Percentiles rank a stretch among this genome's conserved stretches.
Conservation (phyloP, 2,797 vertebrate species). For the Acanthurus lineatus region DNA sequence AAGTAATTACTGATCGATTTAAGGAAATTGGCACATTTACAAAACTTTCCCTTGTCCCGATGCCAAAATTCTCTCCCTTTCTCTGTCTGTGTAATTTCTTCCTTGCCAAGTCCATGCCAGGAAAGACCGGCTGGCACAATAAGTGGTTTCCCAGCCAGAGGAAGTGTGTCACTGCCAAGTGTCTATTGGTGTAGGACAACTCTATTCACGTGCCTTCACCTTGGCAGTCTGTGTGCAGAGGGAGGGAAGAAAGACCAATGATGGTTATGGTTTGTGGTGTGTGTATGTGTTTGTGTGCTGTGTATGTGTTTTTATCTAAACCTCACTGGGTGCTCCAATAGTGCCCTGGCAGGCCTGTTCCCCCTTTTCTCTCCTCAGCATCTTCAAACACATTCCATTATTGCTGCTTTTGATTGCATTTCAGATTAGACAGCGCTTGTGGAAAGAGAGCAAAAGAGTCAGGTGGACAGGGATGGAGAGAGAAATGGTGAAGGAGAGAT, state of each 20-base stretch:
- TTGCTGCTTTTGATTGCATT: slow-evolving; percentile 81
- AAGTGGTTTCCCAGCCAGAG: slow-evolving; percentile 61
- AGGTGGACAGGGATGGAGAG: slow-evolving; percentile 28
- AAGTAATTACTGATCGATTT: slow-evolving; percentile 2
- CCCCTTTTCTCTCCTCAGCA: slow-evolving; percentile 49
- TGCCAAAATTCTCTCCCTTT: neutral
- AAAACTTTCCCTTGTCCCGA: neutral
- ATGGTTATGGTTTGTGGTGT: slow-evolving; percentile 7
- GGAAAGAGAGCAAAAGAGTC: slow-evolving; percentile 54
- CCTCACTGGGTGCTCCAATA: slow-evolving; percentile 63
- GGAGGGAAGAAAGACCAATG: slow-evolving; percentile 16
- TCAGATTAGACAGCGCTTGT: slow-evolving; percentile 73
- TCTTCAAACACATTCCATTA: slow-evolving; percentile 74
- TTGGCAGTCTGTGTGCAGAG: slow-evolving; percentile 63
- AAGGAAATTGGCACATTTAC: neutral
- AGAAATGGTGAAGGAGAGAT: slow-evolving; percentile 41
- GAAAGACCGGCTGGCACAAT: slow-evolving; percentile 63
- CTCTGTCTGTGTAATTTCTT: slow-evolving; percentile 9
- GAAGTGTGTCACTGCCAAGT: slow-evolving; percentile 71
- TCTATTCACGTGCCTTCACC: slow-evolving; percentile 71
- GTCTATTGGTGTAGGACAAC: slow-evolving; percentile 67
- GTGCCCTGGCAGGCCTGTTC: slow-evolving; percentile 50
- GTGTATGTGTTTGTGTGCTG: slow-evolving; percentile 24
- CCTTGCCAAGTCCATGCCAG: slow-evolving; percentile 53
- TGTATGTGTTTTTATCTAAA: slow-evolving; percentile 63